Evolutionary conservation across 2,113 vertebrate genomes (phyloP), one percentile per base, ranked within the genome.

Genomic region (Myotis brandtii): DNA sequence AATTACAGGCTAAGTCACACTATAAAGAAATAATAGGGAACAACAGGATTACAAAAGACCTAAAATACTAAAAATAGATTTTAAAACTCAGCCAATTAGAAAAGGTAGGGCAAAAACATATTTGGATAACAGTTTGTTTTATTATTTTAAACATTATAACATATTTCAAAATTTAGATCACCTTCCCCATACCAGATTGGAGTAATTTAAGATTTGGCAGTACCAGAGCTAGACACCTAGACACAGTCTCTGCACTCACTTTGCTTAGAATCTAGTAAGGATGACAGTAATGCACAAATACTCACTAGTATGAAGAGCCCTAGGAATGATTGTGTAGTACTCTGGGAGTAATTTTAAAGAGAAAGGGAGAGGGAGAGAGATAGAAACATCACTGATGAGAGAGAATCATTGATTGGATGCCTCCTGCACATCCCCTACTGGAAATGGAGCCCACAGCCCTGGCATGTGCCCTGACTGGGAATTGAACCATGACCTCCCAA

Each of bases 41-140:
- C 56, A 76, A 30, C 9, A 43, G 52, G 27, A 25, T 66, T 40
- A 77, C 6, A 75, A 48, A 75, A 67, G 34, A 83, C 17, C 37
- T 67, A 37, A 94, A 56, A 76, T 64, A 66, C 52, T 37, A 73
- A 93, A 88, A 64, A 73, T 46, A 48, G 62, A 77, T 93, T 80
- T 72, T 1, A 11, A 80, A 93, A 14, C 25, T 5, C 50, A 18
- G 52, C 77, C 64, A 75, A 6, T 76, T 94, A 54, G 46, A 70
- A 70, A 73, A 89, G 30, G 30, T 23, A 54, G 69, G 37, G 7
- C 13, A 66, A 67, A 84, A 83, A 66, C 32, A 16, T 82, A n/a
- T 82, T 88, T 81, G 66, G 20, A 16, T 82, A 52, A 82, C 0
- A 43, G 32, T 54, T 73, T 62, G 14, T 87, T 75, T 83, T 54